Evolutionary conservation across 1,140 invertebrate genomes (phyloP), one percentile per base, ranked within the genome.

Genomic region (Ostrea edulis): DNA sequence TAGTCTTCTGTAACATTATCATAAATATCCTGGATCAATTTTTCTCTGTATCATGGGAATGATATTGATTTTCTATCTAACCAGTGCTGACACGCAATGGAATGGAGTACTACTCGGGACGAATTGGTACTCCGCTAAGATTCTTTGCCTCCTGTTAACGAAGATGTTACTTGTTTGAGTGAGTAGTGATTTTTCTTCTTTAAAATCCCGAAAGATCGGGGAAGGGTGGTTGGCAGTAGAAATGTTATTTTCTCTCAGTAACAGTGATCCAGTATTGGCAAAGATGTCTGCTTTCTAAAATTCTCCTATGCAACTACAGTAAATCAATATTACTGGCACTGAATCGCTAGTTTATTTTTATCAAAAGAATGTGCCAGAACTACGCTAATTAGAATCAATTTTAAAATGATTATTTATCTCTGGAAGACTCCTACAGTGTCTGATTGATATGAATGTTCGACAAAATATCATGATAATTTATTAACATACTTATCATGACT

Each of bases 11-110:
- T 29, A 77, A 77, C 68, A 77, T 77, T 77, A 77, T 77, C 68
- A 77, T 77, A 77, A 77, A 77, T 77, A 77, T 77, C 68, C 68
- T 35, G 68, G 68, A 77, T 77, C 68, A 77, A 77, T 77, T 77
- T 77, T 77, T 29, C 68, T 77, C 68, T 77, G 68, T 77, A 77
- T 29, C 68, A 77, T 77, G 68, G 68, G 68, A 77, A 77, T 77
- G 68, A 9, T 77, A 77, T 77, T 77, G 68, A 77, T 77, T 77
- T 77, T 29, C 68, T 35, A 62, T 77, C 22, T 35, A 29, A 29
- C 68, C 68, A 77, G 68, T 29, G 25, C 68, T 14, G 29, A 35
- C 68, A 77, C 22, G 68, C 9, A 29, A 11, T 77, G 29, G 68
- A 77, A 77, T 77, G 68, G 68, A 77, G 7, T 77, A 14, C 68